These are phyloP conservation scores for Lophius americanus DNA, from an alignment of 2,797 vertebrate genomes.

Conservation along the genomic window DNA sequence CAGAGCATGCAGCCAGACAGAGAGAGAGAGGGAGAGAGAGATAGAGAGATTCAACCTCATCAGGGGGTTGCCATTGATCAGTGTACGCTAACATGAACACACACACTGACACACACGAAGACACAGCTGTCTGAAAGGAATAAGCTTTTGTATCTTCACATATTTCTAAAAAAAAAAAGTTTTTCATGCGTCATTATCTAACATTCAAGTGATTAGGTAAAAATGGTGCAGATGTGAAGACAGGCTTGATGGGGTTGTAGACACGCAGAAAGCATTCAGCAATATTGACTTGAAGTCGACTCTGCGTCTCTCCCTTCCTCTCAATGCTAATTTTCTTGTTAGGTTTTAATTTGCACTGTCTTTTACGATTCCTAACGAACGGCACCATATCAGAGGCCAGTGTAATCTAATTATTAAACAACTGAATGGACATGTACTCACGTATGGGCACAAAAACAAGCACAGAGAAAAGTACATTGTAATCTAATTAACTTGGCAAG, in stretches of 20 bases:
- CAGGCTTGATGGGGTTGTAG: conserved; percentile 3
- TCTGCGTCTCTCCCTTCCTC: conserved; percentile 49
- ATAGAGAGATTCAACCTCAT: conserved; percentile 19
- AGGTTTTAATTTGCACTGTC: conserved; percentile 69
- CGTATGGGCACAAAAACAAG: conserved; percentile 45
- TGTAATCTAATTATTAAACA: conserved; percentile 76
- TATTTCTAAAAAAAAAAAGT: conserved; percentile 6
- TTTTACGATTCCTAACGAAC: conserved; percentile 70
- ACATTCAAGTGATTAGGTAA: neutral
- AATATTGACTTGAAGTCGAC: conserved; percentile 14
- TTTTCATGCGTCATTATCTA: neutral
- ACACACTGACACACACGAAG: neutral
- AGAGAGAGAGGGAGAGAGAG: conserved; percentile 21
- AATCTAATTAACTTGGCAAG: conserved; percentile 60
- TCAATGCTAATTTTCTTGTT: conserved; percentile 71
- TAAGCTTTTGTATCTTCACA: neutral
- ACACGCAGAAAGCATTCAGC: conserved; percentile 23
- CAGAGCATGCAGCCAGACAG: conserved; percentile 9
- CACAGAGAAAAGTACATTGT: conserved; percentile 48
- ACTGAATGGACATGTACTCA: conserved; percentile 51
- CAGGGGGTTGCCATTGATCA: conserved; percentile 29
- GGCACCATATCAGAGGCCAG: conserved; percentile 71
- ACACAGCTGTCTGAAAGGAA: neutral
- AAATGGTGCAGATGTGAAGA: conserved; percentile 12
- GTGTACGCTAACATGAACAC: conserved; percentile 2